Base-by-base conservation (phyloP, 2,888 invertebrate species). In the Andricus quercusramuli region DNA sequence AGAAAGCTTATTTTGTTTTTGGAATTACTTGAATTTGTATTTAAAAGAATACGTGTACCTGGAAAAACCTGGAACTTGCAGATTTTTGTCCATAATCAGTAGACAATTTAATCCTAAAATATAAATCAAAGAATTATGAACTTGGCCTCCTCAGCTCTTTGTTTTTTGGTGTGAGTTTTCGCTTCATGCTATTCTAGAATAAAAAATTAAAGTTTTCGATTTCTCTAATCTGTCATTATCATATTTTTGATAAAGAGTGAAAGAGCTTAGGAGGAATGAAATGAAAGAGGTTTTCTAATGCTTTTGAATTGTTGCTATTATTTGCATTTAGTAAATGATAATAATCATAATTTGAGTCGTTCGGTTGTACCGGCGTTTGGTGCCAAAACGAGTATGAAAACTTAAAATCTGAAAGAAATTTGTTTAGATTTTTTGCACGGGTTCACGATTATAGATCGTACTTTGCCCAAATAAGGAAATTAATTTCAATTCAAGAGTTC, bases 301-400 rank as follows among this genome's bases (percentile, higher is more conserved):
- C 74, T 74, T 74, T 74, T 74, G 32, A 56, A 25, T 32, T 74
- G 32, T 74, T 74, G 56, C 32, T n/a, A n/a, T 56, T 9, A 56
- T 56, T 74, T 29, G 25, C 25, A 62, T 22, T 13, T 15, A 62
- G 2, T 3, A 62, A 62, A 62, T 56, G 32, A 70, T 11, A 29
- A 70, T 29, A n/a, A 32, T 51, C 25, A 20, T 74, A 32, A 74
- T 56, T 74, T 56, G 25, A 51, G 29, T 74, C 20, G 20, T 74
- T 32, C 56, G 56, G 32, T 56, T 56, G 20, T 29, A 56, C 20
- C 6, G 25, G 32, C 15, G 9, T 66, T 20, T 66, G 37, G 66
- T 66, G 25, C 62, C 62, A 62, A 25, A 15, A 62, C 25, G 25
- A 25, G 25, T 62, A 56, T 56, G n/a, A n/a, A 25, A 62, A 62